Percentiles rank a stretch among this genome's conserved stretches.
These are phyloP conservation scores for Avahi laniger DNA, from an alignment of 2,797 vertebrate species.

Conservation along the genomic window DNA sequence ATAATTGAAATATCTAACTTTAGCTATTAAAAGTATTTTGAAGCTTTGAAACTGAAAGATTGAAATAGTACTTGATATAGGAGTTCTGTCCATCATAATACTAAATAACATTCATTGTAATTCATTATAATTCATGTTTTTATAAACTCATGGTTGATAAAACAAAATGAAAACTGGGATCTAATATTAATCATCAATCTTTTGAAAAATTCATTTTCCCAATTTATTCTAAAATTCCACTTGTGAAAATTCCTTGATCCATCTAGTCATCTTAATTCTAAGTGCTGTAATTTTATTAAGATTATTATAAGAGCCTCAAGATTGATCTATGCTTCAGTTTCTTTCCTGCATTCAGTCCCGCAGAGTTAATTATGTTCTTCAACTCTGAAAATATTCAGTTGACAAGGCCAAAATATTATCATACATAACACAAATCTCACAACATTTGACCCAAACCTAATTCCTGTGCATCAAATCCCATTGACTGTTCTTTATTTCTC, in stretches of 20 bases:
- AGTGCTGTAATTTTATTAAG: background rate
- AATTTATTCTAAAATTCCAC: background rate
- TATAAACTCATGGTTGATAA: background rate
- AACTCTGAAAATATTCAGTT: background rate
- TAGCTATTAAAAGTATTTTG: background rate
- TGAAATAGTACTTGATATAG: background rate
- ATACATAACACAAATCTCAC: background rate
- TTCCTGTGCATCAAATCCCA: background rate
- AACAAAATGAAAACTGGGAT: background rate
- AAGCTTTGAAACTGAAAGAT: background rate
- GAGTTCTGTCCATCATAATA: background rate
- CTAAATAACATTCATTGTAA: background rate
- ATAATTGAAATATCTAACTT: background rate
- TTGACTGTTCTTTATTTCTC: background rate
- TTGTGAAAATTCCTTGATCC: background rate
- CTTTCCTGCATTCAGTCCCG: background rate
- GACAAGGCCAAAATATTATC: background rate
- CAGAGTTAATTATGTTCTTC: background rate
- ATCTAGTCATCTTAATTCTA: background rate
- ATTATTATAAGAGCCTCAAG: background rate
- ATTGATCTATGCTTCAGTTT: background rate
- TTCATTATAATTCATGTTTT: background rate
- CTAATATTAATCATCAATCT: background rate
- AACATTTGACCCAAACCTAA: background rate
- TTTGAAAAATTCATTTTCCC: background rate